Evolutionary conservation across 1,140 invertebrate genomes (phyloP).

Genomic region (Planococcus citri): DNA sequence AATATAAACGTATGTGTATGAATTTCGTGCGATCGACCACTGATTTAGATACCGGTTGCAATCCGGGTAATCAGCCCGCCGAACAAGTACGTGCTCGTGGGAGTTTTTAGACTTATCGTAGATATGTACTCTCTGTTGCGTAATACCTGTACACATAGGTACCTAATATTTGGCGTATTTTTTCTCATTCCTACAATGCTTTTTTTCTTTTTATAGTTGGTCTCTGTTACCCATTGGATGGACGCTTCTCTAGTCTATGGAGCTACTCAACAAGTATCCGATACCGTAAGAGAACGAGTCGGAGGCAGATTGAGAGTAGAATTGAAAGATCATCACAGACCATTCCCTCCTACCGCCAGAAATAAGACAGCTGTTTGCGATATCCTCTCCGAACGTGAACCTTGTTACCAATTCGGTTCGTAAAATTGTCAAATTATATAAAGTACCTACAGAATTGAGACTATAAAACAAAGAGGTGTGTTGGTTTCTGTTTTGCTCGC

Average conservation of each 20-base stretch:
- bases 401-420: constrained; percentile 31
- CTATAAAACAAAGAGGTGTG: neutral
- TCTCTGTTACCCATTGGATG: constrained; percentile 67
- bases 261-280: constrained; percentile 48
- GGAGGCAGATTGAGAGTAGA: constrained; percentile 38
- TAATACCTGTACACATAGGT: neutral
- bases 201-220: constrained; percentile 45
- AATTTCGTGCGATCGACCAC: constrained; percentile 72
- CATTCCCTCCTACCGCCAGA: constrained; percentile 52
- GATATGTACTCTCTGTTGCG: neutral
- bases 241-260: constrained; percentile 79
- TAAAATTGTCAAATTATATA: neutral
- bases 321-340: constrained; percentile 43
- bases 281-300: constrained; percentile 45
- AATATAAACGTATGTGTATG: constrained; percentile 57
- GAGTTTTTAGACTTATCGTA: neutral
- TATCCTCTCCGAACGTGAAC: constrained; percentile 33
- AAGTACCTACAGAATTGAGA: neutral
- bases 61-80: constrained; percentile 42
- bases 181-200: neutral
- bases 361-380: constrained; percentile 53
- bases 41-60: constrained; percentile 52
- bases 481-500: constrained; percentile 10
- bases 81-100: constrained; percentile 45
- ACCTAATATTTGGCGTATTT: neutral